Evolutionary conservation across 2,888 invertebrate species (phyloP), one percentile per base, ranked within the genome.

Genomic region (Ochropleura leucogaster): DNA sequence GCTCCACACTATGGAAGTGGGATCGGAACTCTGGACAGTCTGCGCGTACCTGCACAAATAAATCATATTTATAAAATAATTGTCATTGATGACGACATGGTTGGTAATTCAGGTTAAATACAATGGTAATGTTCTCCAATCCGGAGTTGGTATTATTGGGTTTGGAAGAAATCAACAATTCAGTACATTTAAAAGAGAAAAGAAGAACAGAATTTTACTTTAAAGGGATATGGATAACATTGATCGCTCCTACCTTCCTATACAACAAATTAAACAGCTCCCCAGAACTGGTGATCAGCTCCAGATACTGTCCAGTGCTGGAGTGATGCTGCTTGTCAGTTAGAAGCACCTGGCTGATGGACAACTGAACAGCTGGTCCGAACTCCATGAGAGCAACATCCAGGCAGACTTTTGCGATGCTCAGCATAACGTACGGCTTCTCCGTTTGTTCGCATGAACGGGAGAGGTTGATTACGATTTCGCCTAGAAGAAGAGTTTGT

Each of bases 21-120:
- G 97, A 97, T 89, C 97, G 97, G 93, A 98, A 98, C 92, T 98
- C 98, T 0, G 98, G 98, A 91, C 98, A 98, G 88, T 97, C 97
- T 0, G 98, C 98, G 64, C 97, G 97, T 0, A 98, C 98, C 98
- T 98, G 88, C 0, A 91, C 12, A 46, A 49, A 62, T 18, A n/a
- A n/a, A 57, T 6, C 3, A 8, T 9, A 57, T 12, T 1, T 12
- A 44, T 12, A 10, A 44, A 18, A 16, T n/a, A 1, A 12, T 46
- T 46, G 12, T 4, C 18, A 68, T 46, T 16, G 3, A 12, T 18
- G 12, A 20, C 6, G 3, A 44, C 8, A 16, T 12, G 12, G 8
- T 20, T 20, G 3, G 40, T 55, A 42, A 53, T 53, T 30, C 0
- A 16, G 42, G 3, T 53, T 10, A 20, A 10, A 44, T 0, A 67